Evolutionary conservation across 2,797 vertebrate species (phyloP), one percentile per base, ranked within the genome.

Genomic region (Chelon auratus): DNA sequence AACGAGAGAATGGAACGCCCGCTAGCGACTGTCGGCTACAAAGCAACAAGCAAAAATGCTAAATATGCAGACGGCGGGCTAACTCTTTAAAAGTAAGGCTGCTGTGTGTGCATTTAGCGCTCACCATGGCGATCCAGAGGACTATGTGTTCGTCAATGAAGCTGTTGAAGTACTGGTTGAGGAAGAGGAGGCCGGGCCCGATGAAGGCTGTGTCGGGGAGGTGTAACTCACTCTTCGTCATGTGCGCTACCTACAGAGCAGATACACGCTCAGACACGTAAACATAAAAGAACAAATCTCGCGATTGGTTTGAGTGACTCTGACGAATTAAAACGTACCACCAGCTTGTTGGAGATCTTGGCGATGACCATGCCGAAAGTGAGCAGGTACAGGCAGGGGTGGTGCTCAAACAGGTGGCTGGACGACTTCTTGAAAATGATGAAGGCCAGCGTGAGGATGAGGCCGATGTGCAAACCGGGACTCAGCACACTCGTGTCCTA

Each of bases 161-260:
- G 91, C 95, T 97, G 93, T 96, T 96, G 90, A 98, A 99, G 86
- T 99, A 99, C 81, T 99, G 98, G 93, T 99, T 95, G 89, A 99
- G 94, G 94, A 99, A 96, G 77, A 99, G 94, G 75, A 99, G 96
- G 62, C 96, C 96, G 20, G 98, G 98, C 42, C 98, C 98, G 51
- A 98, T 94, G 78, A 98, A 99, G 45, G 96, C 96, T 17, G 96
- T 95, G 82, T 99, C 98, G 52, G 96, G 95, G 83, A 99, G 96
- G 85, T 93, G 89, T 57, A 99, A 90, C 93, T 98, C 96, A 89
- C 97, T 99, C 95, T 96, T 99, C 60, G 97, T 97, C 97, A 99
- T 99, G 90, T 99, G 97, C 68, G 98, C 97, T 55, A 99, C 81
- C 98, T 99, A 24, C 20, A 78, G 43, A 69, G 3, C 30, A 45